Evolutionary conservation across 1,140 invertebrate genomes (phyloP).

Genomic region (Zaprionus davidi): DNA sequence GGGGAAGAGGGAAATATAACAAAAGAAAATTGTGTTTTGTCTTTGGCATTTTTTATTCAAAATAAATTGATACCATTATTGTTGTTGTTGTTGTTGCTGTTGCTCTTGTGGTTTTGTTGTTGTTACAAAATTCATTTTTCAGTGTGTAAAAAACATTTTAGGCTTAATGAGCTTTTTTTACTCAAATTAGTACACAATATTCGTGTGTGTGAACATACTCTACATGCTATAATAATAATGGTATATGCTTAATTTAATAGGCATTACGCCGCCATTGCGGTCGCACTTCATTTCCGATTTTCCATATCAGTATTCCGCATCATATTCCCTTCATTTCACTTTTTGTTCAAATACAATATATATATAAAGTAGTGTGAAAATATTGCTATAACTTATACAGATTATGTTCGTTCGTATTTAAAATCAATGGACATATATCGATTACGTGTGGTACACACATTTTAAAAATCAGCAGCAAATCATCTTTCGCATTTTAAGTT

Average conservation of each 20-base stretch:
- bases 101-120: slow-evolving; percentile 15
- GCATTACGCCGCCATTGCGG: slow-evolving; percentile 51
- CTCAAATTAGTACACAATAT: slow-evolving; percentile 49
- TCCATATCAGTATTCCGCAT: slow-evolving; percentile 11
- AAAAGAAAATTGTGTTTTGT: slow-evolving; percentile 40
- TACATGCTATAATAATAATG: slow-evolving; percentile 45
- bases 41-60: slow-evolving; percentile 81
- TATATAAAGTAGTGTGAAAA: slow-evolving; percentile 34
- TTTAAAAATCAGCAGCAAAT: slow-evolving; percentile 16
- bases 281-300: slow-evolving; percentile 41
- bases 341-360: slow-evolving; percentile 5
- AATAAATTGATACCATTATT: slow-evolving; percentile 74
- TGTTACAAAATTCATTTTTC: slow-evolving; percentile 52
- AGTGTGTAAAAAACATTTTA: slow-evolving; percentile 68
- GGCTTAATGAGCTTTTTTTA: slow-evolving; percentile 67
- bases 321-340: not conserved
- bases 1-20: not conserved
- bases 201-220: slow-evolving; percentile 49
- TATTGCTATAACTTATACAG: slow-evolving; percentile 62
- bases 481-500: slow-evolving; percentile 6
- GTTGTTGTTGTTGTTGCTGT: slow-evolving; percentile 41
- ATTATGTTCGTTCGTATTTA: slow-evolving; percentile 48
- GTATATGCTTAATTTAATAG: slow-evolving; percentile 74
- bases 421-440: slow-evolving; percentile 57
- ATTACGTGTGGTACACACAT: slow-evolving; percentile 26